Evolutionary conservation across 2,797 vertebrate species (phyloP).

Genomic region (Micromesistius poutassou): DNA sequence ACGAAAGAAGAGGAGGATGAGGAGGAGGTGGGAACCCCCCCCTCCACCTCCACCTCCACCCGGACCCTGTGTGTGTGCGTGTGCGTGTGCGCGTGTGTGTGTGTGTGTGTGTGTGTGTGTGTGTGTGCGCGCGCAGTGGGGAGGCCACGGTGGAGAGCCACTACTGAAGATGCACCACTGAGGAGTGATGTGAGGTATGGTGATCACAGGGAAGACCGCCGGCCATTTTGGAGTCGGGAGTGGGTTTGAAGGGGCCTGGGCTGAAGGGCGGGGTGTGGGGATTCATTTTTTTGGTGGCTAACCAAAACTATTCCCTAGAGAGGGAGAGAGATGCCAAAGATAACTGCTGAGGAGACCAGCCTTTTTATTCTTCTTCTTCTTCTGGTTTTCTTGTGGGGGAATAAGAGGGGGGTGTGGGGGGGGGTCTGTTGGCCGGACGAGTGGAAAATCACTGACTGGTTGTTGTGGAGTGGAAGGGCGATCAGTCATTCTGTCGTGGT

Average conservation of each 20-base stretch:
- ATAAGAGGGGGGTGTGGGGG: conserved; percentile 14
- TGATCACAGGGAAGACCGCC: conserved; percentile 58
- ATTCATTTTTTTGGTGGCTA: conserved; percentile 57
- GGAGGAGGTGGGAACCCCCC: conserved; percentile 43
- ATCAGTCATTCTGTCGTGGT: conserved; percentile 70
- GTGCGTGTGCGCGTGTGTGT: not conserved
- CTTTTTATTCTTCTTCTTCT: conserved; percentile 43
- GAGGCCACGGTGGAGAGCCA: conserved; percentile 38
- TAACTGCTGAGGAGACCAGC: conserved; percentile 69
- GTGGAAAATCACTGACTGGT: conserved; percentile 77
- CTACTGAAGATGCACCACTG: conserved; percentile 59
- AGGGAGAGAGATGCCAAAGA: conserved; percentile 70
- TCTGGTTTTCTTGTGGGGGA: not conserved
- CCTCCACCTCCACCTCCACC: conserved; percentile 17
- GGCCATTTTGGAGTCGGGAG: conserved; percentile 64
- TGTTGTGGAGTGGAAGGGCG: conserved; percentile 62
- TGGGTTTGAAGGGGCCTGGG: conserved; percentile 49
- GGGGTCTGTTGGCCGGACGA: conserved; percentile 60
- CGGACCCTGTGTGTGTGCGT: not conserved
- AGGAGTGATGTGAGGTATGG: conserved; percentile 42
- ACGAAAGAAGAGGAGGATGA: conserved; percentile 24
- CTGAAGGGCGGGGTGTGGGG: conserved; percentile 49
- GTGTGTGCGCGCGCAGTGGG: not conserved
- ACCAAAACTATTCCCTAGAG: conserved; percentile 74
- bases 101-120: conserved; percentile 1